phyloP scores from a whole-genome alignment of 2,797 vertebrate species.

The Pangasius larnaudii region DNA sequence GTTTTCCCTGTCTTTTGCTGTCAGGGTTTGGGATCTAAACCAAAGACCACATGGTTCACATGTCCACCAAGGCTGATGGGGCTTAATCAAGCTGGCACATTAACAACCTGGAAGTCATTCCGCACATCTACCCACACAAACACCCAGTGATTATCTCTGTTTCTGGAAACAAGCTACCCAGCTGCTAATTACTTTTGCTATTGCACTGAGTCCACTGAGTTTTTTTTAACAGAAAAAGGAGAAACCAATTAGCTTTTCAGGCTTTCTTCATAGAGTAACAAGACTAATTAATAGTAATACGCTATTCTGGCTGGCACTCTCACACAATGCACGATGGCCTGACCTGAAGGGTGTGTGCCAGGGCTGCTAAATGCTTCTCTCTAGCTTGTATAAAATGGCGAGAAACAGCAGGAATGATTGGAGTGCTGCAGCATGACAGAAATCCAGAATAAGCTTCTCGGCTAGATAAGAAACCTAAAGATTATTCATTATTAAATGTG shows the following conservation, averaged over 20 bases:
- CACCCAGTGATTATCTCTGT: constrained; percentile 43
- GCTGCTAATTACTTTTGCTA: constrained; percentile 19
- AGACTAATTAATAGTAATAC: not conserved
- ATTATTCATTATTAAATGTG: not conserved
- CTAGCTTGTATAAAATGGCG: not conserved
- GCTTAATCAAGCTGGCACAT: constrained; percentile 26
- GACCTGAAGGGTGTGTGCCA: not conserved
- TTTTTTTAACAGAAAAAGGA: not conserved
- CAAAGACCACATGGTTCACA: not conserved
- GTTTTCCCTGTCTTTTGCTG: not conserved
- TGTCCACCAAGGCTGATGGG: not conserved
- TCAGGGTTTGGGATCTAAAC: not conserved
- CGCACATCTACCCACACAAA: constrained; percentile 37
- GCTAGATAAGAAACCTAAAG: not conserved
- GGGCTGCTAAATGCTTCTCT: not conserved
- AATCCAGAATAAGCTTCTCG: not conserved
- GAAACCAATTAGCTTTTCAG: not conserved
- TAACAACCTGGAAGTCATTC: constrained; percentile 41
- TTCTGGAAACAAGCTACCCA: constrained; percentile 32
- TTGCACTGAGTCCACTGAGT: not conserved
- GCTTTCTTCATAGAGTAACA: not conserved
- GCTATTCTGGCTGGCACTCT: not conserved
- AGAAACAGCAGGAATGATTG: not conserved
- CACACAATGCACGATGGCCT: not conserved
- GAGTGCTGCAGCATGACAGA: not conserved